These are phyloP conservation scores for Calypte anna DNA, from an alignment of 2,113 vertebrate species.

Conservation along the genomic window DNA sequence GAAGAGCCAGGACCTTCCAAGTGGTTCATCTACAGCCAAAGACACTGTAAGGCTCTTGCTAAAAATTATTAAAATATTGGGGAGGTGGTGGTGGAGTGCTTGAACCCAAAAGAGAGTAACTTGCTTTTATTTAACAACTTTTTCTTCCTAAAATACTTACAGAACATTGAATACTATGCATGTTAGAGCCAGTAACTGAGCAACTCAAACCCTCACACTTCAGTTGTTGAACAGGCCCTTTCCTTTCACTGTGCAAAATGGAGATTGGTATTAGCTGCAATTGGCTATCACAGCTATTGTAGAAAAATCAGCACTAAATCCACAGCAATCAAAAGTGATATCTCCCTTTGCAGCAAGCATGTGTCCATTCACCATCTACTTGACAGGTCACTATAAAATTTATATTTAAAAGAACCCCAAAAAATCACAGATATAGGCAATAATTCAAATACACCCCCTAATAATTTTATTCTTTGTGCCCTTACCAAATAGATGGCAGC, in stretches of 20 bases:
- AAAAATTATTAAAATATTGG: background rate
- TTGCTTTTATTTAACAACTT: background rate
- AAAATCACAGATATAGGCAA: background rate
- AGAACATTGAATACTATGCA: background rate
- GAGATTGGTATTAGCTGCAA: background rate
- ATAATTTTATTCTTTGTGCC: slow-evolving; percentile 5
- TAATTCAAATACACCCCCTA: background rate
- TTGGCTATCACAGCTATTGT: background rate
- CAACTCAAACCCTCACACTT: background rate
- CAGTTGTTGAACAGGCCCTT: background rate
- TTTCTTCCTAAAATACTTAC: background rate
- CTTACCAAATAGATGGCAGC: slow-evolving; percentile 99
- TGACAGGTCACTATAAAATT: background rate
- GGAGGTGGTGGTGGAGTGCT: no score
- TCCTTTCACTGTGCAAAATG: background rate
- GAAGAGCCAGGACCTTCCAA: background rate
- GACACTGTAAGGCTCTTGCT: background rate
- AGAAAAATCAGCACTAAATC: background rate
- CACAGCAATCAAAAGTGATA: background rate
- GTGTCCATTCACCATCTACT: background rate
- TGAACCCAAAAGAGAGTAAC: background rate
- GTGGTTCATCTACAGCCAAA: background rate
- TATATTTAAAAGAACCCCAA: background rate
- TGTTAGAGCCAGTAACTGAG: background rate
- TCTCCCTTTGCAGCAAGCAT: background rate